Conservation (phyloP, 2,797 vertebrate genomes). For the Oreortyx pictus region DNA sequence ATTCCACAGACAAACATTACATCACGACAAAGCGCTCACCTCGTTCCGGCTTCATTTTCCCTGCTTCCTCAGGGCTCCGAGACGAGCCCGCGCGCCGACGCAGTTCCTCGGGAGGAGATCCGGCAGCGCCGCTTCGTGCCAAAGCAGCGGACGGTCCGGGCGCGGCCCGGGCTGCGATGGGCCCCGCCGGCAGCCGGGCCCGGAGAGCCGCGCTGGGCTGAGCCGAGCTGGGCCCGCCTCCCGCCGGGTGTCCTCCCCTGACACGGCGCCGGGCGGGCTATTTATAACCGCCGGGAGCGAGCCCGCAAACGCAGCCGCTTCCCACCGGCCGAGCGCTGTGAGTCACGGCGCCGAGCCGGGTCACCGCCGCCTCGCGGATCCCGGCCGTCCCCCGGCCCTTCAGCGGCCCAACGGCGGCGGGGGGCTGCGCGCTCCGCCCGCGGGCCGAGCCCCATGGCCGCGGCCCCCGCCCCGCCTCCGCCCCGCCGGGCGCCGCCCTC, state of each 20-base stretch:
- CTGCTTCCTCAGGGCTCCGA: constrained; percentile 9
- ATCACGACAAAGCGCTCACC: constrained; percentile 81
- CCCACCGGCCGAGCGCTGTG: constrained; percentile 33
- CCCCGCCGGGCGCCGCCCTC: constrained; percentile 3
- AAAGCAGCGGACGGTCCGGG: no score
- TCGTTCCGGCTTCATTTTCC: constrained; percentile 93
- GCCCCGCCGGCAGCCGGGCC: constrained; percentile 47
- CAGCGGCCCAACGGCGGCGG: neutral
- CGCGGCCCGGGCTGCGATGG: no score
- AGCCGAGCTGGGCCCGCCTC: neutral
- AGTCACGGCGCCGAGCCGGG: constrained; percentile 24
- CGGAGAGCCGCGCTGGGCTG: neutral
- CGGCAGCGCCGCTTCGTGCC: neutral
- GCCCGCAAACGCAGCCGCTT: neutral
- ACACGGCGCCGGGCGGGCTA: constrained; percentile 72
- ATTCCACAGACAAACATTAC: neutral
- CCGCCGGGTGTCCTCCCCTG: constrained; percentile 76
- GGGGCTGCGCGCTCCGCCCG: neutral
- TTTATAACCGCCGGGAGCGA: constrained; percentile 74
- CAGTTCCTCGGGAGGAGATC: neutral
- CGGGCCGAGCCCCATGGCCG: no score
- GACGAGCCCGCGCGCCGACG: neutral
- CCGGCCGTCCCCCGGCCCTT: neutral
- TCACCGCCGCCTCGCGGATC: neutral
- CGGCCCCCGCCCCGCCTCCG: neutral